Percentiles rank a stretch among this genome's conserved stretches.
Conservation (phyloP, 2,797 vertebrate genomes). For the Peromyscus eremicus region DNA sequence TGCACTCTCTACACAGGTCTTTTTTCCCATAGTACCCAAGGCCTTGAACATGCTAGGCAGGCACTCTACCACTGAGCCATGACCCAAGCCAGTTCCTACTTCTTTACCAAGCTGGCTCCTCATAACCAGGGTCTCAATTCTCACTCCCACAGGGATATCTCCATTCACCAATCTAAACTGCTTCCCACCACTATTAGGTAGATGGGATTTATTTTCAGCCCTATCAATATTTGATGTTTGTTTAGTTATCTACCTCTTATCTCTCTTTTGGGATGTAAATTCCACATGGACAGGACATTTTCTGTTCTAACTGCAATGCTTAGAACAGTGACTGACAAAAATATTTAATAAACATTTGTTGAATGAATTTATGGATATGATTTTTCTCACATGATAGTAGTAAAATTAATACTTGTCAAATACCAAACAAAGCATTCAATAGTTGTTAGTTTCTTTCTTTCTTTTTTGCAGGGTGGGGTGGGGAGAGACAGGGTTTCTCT, state of each 20-base stretch:
- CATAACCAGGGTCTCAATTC: neutral
- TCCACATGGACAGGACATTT: neutral
- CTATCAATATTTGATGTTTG: neutral
- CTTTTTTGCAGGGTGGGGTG: neutral
- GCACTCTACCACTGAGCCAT: neutral
- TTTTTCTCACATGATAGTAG: neutral
- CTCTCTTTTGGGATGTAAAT: neutral
- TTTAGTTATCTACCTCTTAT: neutral
- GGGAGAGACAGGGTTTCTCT: neutral
- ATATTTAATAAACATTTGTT: slow-evolving; percentile 27
- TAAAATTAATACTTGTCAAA: slow-evolving; percentile 14
- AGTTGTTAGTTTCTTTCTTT: neutral
- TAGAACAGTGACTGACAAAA: neutral
- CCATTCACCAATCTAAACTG: neutral
- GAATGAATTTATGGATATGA: neutral
- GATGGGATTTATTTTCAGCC: slow-evolving; percentile 11
- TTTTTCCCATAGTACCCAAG: neutral
- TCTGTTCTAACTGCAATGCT: neutral
- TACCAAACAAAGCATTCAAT: neutral
- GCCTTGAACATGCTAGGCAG: neutral
- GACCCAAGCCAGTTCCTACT: neutral
- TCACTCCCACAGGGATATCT: neutral
- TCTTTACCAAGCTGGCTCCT: neutral
- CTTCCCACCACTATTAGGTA: neutral
- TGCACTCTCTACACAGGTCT: neutral